Percentiles rank a stretch among this genome's conserved stretches.
phyloP scores from a whole-genome alignment of 2,888 invertebrate species.

The Megamerina dolium region DNA sequence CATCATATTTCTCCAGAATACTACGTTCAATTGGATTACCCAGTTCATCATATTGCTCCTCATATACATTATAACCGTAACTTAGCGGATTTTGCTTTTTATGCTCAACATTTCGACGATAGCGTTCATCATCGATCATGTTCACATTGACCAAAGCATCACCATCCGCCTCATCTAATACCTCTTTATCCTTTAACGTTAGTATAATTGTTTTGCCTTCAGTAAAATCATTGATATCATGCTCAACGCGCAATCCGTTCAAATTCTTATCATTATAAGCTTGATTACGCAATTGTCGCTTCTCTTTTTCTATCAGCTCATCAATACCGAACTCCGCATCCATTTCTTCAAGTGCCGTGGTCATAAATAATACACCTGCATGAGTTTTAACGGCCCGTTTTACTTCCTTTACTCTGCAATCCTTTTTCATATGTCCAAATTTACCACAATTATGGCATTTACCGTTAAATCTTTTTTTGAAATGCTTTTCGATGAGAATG shows the following conservation, averaged over 20 bases:
- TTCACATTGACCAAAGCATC: conserved; percentile 92
- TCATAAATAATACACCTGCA: no score
- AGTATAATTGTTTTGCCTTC: conserved; percentile 83
- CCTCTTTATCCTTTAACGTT: conserved; percentile 87
- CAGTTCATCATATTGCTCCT: conserved; percentile 64
- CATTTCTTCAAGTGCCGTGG: conserved; percentile 91
- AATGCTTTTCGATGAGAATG: no score
- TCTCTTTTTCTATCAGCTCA: conserved; percentile 76
- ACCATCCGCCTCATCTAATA: conserved; percentile 78
- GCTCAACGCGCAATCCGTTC: conserved; percentile 79
- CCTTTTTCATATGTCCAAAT: no score
- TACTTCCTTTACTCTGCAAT: no score
- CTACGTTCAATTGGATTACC: conserved; percentile 60
- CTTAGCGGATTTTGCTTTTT: conserved; percentile 75
- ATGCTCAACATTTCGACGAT: conserved; percentile 76
- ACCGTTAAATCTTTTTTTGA: no score
- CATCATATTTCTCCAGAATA: conserved; percentile 88
- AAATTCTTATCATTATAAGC: conserved; percentile 69
- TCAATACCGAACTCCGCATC: conserved; percentile 91
- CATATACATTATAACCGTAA: conserved; percentile 82
- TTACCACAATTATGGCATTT: no score
- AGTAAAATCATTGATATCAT: conserved; percentile 62
- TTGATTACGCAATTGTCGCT: conserved; percentile 52
- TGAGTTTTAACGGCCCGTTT: no score
- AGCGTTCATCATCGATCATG: conserved; percentile 76